phyloP scores from a whole-genome alignment of 1,140 invertebrate genomes.

The Caerostris darwini region DNA sequence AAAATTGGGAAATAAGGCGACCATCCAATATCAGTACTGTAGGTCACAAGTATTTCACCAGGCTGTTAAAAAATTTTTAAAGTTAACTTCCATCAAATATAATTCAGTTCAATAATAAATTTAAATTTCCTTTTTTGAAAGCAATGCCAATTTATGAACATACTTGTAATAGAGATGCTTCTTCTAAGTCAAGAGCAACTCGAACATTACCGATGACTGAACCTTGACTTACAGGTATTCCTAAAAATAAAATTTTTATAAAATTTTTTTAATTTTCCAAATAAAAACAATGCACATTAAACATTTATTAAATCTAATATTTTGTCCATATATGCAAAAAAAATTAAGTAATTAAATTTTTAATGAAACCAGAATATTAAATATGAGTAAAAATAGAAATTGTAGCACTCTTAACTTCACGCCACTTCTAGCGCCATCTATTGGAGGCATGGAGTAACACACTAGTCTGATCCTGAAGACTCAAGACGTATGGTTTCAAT shows the following conservation, averaged over 20 bases:
- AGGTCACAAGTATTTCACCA: slow-evolving; percentile 88
- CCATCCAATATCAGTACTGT: slow-evolving; percentile 93
- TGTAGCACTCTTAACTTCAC: too few species aligned
- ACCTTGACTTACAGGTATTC: slow-evolving; percentile 88
- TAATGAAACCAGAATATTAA: too few species aligned
- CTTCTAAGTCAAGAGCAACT: slow-evolving; percentile 75
- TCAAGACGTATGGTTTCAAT: too few species aligned
- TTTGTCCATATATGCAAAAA: too few species aligned
- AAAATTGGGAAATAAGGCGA: slow-evolving; percentile 92
- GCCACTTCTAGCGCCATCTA: too few species aligned
- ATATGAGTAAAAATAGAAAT: too few species aligned
- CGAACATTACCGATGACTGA: slow-evolving; percentile 83
- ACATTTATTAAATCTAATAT: too few species aligned
- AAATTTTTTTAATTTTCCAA: background rate
- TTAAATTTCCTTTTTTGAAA: background rate
- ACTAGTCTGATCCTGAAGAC: too few species aligned
- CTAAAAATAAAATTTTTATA: slow-evolving; percentile 79
- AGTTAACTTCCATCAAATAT: too few species aligned
- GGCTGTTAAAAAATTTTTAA: slow-evolving; percentile 79
- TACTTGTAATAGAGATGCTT: slow-evolving; percentile 79
- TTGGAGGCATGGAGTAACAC: too few species aligned
- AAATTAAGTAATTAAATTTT: too few species aligned
- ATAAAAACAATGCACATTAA: background rate
- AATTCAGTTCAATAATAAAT: too few species aligned
- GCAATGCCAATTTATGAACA: background rate